These are phyloP conservation scores for Rhabdophis nuchalis DNA, from an alignment of 2,797 vertebrate genomes.

Conservation along the genomic window DNA sequence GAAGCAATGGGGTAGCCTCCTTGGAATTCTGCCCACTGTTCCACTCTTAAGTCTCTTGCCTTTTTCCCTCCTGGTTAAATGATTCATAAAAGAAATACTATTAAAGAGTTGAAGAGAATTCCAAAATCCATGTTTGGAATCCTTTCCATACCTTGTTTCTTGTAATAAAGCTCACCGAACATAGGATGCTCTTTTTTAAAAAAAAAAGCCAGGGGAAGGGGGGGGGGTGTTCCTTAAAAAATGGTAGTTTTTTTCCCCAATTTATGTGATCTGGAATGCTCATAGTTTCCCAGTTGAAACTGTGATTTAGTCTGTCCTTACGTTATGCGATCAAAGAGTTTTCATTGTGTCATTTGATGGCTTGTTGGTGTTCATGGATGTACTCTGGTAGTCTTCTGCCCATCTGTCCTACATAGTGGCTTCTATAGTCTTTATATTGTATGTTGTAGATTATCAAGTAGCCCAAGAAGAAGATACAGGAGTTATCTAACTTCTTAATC, in stretches of 20 bases:
- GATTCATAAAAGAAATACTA: not conserved
- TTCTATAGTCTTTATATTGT: not conserved
- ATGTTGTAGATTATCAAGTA: not conserved
- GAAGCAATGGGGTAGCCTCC: not conserved
- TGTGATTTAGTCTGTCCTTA: not conserved
- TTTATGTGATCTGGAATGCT: not conserved
- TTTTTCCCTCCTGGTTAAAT: not conserved
- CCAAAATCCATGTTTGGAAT: not conserved
- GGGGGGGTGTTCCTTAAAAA: not conserved
- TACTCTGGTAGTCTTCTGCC: not conserved
- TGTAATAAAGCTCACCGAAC: not conserved
- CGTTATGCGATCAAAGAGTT: not conserved
- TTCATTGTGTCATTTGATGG: not conserved
- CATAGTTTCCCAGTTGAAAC: not conserved
- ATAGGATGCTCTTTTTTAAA: not conserved
- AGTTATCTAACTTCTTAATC: not conserved
- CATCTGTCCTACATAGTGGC: not conserved
- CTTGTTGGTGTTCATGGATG: not conserved
- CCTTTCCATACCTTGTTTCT: not conserved
- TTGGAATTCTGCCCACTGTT: not conserved
- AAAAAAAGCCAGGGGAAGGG: not conserved
- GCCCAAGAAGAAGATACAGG: not conserved
- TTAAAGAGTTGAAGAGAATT: not conserved
- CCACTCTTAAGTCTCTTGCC: not conserved
- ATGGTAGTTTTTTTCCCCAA: accelerated